A percentile compares a stretch with the other conserved stretches of the same genome.
These are phyloP conservation scores for Notarius quadriscutis DNA, from an alignment of 2,113 vertebrate species.

Conservation along the genomic window DNA sequence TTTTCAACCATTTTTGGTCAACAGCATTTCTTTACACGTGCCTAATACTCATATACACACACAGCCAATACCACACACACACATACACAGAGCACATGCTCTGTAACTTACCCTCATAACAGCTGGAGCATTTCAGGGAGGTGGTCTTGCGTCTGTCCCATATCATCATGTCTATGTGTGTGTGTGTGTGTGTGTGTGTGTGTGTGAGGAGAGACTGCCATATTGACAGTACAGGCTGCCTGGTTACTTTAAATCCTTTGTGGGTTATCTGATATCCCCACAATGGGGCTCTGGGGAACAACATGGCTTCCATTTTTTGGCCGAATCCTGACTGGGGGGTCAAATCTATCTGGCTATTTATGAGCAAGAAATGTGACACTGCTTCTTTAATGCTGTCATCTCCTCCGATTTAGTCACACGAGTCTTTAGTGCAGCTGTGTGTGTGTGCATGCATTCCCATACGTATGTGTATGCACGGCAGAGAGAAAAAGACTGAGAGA, in stretches of 20 bases:
- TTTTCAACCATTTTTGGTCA: too few species aligned
- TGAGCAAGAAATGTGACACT: conserved; percentile 97
- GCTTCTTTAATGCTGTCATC: conserved; percentile 90
- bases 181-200: conserved; percentile 32
- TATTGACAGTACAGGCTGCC: conserved; percentile 77
- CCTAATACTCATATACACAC: background rate
- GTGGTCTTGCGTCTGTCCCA: conserved; percentile 56
- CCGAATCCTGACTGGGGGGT: conserved; percentile 85
- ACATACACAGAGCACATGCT: conserved; percentile 9
- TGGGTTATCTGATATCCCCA: conserved; percentile 84
- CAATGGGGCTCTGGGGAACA: conserved; percentile 84
- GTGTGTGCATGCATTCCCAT: conserved; percentile 44
- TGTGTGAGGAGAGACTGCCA: conserved; percentile 63
- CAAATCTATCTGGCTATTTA: conserved; percentile 99
- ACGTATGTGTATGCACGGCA: conserved; percentile 59
- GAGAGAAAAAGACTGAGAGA: conserved; percentile 49
- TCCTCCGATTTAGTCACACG: conserved; percentile 84
- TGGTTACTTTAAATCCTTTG: conserved; percentile 82
- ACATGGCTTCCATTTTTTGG: conserved; percentile 84
- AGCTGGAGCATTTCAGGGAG: conserved; percentile 65
- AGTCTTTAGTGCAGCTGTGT: conserved; percentile 62
- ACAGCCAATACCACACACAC: conserved; percentile 16
- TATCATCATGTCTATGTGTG: conserved; percentile 39
- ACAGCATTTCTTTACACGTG: too few species aligned
- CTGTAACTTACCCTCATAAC: conserved; percentile 57